Evolutionary conservation across 1,140 invertebrate genomes (phyloP).

Genomic region (Diorhabda elongata): DNA sequence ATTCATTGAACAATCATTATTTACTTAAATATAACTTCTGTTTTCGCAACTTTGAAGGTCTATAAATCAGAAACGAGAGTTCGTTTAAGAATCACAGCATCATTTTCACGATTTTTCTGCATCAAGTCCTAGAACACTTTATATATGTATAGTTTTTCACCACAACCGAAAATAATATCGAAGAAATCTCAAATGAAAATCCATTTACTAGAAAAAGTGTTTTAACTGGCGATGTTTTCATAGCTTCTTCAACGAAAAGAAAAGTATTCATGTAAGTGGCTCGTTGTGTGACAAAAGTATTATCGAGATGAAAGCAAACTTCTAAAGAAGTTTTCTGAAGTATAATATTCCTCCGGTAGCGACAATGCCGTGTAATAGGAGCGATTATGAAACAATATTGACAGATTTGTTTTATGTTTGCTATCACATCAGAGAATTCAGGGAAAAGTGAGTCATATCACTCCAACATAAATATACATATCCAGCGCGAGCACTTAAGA

Average conservation of each 20-base stretch:
- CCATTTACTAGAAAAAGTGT: not conserved
- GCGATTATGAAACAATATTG: not conserved
- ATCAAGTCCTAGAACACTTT: too few relatives aligned
- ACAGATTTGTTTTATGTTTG: not conserved
- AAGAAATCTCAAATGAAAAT: not conserved
- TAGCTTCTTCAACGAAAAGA: not conserved
- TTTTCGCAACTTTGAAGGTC: too few relatives aligned
- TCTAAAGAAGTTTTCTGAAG: not conserved
- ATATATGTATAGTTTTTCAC: too few relatives aligned
- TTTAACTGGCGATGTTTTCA: not conserved
- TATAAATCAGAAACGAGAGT: too few relatives aligned
- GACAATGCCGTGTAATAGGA: not conserved
- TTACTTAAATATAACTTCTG: too few relatives aligned
- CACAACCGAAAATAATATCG: too few relatives aligned
- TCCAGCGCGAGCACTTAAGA: too few relatives aligned
- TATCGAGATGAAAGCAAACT: not conserved
- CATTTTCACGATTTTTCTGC: too few relatives aligned
- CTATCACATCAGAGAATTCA: not conserved
- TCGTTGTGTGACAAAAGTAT: not conserved
- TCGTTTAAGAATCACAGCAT: too few relatives aligned
- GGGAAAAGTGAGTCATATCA: not conserved
- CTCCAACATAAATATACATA: too few relatives aligned
- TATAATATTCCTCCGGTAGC: not conserved
- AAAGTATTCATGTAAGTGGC: not conserved
- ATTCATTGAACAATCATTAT: too few relatives aligned